Conservation (phyloP, 2,113 vertebrate genomes). For the Tragelaphus imberbis region DNA sequence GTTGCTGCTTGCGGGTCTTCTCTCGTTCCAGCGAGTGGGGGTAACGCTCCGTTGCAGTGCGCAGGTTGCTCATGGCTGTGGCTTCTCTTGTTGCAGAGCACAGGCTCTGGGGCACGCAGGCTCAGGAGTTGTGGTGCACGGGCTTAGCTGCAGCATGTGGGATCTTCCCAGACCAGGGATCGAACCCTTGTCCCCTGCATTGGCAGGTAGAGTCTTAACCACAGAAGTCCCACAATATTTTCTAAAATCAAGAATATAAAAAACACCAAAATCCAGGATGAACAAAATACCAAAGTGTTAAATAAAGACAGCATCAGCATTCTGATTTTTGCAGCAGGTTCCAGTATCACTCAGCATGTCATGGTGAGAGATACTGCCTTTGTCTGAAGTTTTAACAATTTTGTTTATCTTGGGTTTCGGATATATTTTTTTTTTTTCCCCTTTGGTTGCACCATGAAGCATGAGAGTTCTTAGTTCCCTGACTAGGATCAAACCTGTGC, state of each 20-base stretch:
- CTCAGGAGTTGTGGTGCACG: not conserved
- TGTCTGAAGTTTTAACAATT: not conserved
- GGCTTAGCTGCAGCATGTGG: not conserved
- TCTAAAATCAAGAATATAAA: not conserved
- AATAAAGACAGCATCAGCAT: not conserved
- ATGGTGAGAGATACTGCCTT: not conserved
- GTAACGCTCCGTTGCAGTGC: not conserved
- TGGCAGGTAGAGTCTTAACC: not conserved
- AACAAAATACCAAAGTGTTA: not conserved
- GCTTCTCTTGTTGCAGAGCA: not conserved
- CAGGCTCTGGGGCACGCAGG: not conserved
- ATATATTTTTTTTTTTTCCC: not conserved
- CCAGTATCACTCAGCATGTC: accelerated
- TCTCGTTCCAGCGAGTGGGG: not conserved
- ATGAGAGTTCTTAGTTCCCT: not conserved
- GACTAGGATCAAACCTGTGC: not conserved
- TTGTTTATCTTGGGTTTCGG: not conserved
- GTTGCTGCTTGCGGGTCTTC: not conserved
- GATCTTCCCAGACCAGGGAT: not conserved
- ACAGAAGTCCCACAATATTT: not conserved
- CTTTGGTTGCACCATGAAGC: not conserved
- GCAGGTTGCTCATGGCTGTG: not conserved
- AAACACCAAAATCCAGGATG: not conserved
- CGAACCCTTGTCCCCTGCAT: not conserved
- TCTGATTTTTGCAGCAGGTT: not conserved